Conservation (phyloP, 2,113 vertebrate species). For the Gopherus flavomarginatus region DNA sequence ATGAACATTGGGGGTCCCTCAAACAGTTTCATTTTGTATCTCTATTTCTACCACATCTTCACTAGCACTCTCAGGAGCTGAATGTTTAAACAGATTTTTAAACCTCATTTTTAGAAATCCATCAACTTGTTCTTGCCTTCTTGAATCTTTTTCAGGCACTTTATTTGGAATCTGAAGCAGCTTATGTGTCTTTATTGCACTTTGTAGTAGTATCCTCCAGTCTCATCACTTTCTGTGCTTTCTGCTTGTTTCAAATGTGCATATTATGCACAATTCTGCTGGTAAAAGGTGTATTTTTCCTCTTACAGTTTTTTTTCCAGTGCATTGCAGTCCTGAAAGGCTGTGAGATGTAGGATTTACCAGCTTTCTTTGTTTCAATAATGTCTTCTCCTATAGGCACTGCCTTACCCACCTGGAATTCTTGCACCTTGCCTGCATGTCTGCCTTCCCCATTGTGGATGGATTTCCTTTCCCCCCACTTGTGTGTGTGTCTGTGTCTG, state of each 20-base stretch:
- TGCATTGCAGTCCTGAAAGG: not conserved
- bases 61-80: not conserved
- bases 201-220: not conserved
- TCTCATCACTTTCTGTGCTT: not conserved
- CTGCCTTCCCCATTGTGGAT: not conserved
- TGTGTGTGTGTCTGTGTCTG: not conserved
- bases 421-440: not conserved
- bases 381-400: not conserved
- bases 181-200: not conserved
- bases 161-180: not conserved
- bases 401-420: not conserved
- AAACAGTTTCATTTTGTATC: not conserved
- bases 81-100: not conserved
- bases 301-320: not conserved
- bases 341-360: not conserved
- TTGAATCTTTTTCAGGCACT: not conserved
- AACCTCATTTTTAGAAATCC: not conserved
- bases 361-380: not conserved
- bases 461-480: not conserved
- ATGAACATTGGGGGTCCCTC: not conserved
- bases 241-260: not conserved
- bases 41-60: not conserved
- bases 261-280: not conserved
- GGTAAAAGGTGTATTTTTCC: not conserved
- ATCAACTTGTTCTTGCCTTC: not conserved